Evolutionary conservation across 2,113 vertebrate genomes (phyloP).

Genomic region (human (Homo sapiens)): GRCh38 chr1:185123501-185124000

Average conservation of each 20-base stretch:
- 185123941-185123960: conserved; percentile 62
- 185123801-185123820: neutral
- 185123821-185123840: neutral
- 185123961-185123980: conserved; percentile 31
- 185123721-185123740: neutral
- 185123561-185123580: neutral
- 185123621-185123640: neutral
- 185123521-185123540: conserved; percentile 1
- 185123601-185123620: conserved; percentile 34
- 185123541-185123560: conserved; percentile 11
- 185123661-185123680: neutral
- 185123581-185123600: neutral
- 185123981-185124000: conserved; percentile 39
- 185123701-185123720: neutral
- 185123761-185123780: neutral
- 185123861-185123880: conserved; percentile 73
- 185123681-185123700: conserved; percentile 7
- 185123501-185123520: neutral
- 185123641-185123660: neutral
- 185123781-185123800: neutral
- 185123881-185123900: conserved; percentile 86
- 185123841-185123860: conserved; percentile 77
- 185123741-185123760: neutral
- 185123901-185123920: conserved; percentile 94
- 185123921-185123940: conserved; percentile 79